These are phyloP conservation scores for Drosophila phalerata DNA, from an alignment of 2,888 invertebrate genomes.

Conservation along the genomic window DNA sequence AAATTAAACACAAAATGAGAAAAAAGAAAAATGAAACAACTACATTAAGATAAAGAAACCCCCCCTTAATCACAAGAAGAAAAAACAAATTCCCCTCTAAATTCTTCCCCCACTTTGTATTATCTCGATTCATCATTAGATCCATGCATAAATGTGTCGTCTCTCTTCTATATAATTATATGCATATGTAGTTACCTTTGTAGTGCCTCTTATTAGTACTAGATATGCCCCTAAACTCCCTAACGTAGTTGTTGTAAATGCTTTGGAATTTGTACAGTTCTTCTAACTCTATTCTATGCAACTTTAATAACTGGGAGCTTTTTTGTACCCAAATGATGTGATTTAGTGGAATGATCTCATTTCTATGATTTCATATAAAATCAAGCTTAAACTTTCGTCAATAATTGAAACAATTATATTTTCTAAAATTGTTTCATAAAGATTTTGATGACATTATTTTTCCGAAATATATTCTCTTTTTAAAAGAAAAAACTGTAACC, in stretches of 20 bases:
- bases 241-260: slow-evolving; percentile 11
- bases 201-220: background rate
- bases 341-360: background rate
- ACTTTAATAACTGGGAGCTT: background rate
- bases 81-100: background rate
- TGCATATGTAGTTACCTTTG: slow-evolving; percentile 22
- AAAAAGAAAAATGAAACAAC: slow-evolving; percentile 13
- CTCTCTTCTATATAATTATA: background rate
- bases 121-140: slow-evolving; percentile 5
- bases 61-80: background rate
- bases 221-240: background rate
- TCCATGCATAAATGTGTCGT: slow-evolving; percentile 16
- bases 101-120: background rate
- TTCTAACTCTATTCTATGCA: background rate
- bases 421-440: background rate
- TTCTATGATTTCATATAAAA: background rate
- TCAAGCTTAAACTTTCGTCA: background rate
- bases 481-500: background rate
- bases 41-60: slow-evolving; percentile 12
- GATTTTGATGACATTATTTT: background rate
- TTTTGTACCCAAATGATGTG: background rate
- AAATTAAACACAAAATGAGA: slow-evolving; percentile 7
- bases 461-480: no score
- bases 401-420: background rate
- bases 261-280: slow-evolving; percentile 1